Evolutionary conservation across 2,113 vertebrate species (phyloP).

Genomic region (Larimichthys crocea): DNA sequence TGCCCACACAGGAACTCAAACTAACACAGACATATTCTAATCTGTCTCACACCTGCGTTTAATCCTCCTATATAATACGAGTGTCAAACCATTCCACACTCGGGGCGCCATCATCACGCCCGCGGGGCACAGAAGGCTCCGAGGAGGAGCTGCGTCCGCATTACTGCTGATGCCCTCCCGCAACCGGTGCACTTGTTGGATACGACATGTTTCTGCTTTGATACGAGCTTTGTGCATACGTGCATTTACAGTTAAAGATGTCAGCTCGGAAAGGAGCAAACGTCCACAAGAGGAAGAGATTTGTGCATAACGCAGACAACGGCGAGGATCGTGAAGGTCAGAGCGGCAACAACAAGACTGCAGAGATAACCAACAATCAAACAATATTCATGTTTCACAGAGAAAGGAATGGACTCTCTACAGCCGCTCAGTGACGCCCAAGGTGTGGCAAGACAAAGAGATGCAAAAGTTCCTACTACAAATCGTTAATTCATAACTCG

Average conservation of each 20-base stretch:
- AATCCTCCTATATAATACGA: conserved; percentile 27
- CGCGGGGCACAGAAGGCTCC: background rate
- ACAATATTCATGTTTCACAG: conserved; percentile 3
- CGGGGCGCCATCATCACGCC: background rate
- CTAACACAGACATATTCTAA: conserved; percentile 54
- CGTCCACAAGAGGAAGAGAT: conserved; percentile 11
- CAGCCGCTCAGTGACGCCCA: conserved; percentile 39
- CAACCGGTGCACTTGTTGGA: background rate
- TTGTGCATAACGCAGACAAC: conserved; percentile 17
- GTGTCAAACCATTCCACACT: conserved; percentile 7
- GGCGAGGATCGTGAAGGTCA: conserved; percentile 49
- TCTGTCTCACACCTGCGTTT: conserved; percentile 64
- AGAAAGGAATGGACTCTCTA: conserved; percentile 5
- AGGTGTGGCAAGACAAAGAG: conserved; percentile 23
- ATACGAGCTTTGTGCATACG: background rate
- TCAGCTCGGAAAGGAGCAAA: conserved; percentile 18
- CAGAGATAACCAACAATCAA: conserved; percentile 4
- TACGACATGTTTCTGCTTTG: background rate
- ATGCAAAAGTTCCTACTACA: background rate
- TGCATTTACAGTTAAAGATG: conserved; percentile 13
- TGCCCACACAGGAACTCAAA: conserved; percentile 66
- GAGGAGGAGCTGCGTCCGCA: conserved; percentile 1
- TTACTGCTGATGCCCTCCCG: conserved; percentile 5
- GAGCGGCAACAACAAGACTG: conserved; percentile 12
- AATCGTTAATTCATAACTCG: background rate